Percentiles rank a stretch among this genome's conserved stretches.
Evolutionary conservation across 2,888 invertebrate species (phyloP).

Genomic region (Parnassius glacialis): DNA sequence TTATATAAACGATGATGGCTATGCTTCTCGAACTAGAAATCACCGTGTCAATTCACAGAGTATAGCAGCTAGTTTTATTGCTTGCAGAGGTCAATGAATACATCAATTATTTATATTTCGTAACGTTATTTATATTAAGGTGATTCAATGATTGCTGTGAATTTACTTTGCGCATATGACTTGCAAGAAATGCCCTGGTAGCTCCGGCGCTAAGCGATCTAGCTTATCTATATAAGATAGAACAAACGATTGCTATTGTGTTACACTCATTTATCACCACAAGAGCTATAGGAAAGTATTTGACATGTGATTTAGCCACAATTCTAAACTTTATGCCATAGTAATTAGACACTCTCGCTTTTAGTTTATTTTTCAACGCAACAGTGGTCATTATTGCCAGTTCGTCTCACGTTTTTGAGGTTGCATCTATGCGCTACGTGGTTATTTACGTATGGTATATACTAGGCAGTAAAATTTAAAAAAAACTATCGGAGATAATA

Average conservation of each 20-base stretch:
- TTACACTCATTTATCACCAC: conserved; percentile 43
- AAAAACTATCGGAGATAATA: no score
- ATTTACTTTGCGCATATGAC: no score
- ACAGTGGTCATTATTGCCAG: conserved; percentile 32
- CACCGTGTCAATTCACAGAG: conserved; percentile 22
- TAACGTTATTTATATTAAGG: conserved; percentile 7
- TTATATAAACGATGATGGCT: conserved; percentile 10
- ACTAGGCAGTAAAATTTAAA: no score
- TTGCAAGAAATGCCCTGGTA: no score
- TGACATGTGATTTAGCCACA: no score
- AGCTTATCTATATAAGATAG: no score
- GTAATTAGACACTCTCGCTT: conserved; percentile 40
- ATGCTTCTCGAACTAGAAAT: conserved; percentile 17
- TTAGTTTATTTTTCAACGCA: conserved; percentile 43
- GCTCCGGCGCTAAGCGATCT: no score
- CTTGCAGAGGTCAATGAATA: conserved; percentile 21
- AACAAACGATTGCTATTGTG: conserved; percentile 28
- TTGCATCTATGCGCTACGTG: no score
- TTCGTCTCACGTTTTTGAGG: background rate
- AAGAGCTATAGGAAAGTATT: conserved; percentile 34
- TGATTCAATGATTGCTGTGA: no score
- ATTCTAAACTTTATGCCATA: conserved; percentile 28
- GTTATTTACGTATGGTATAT: no score
- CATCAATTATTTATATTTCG: conserved; percentile 10
- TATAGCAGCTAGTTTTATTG: conserved; percentile 16